These are phyloP conservation scores for Drosophila oshimai DNA, from an alignment of 1,140 invertebrate genomes.

Conservation along the genomic window DNA sequence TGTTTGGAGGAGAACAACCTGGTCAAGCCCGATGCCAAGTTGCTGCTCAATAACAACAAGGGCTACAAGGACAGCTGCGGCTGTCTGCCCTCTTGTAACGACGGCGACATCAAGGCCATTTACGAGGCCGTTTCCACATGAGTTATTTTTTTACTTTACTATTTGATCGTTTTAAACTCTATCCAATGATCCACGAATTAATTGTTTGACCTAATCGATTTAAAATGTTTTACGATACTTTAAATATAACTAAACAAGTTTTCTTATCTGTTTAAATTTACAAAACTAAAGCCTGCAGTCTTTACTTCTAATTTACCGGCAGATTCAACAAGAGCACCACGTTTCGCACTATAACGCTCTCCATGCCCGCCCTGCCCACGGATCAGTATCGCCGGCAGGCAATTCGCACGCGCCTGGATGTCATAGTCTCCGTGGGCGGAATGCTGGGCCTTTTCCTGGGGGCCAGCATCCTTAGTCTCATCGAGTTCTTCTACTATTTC, in stretches of 20 bases:
- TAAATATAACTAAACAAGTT: too few species aligned
- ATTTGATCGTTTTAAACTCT: too few species aligned
- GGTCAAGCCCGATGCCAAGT: constrained; percentile 52
- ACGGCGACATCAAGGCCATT: constrained; percentile 83
- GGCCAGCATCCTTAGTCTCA: constrained; percentile 84
- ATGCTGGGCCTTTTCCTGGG: constrained; percentile 83
- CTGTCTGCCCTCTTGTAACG: constrained; percentile 84
- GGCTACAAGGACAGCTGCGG: constrained; percentile 38
- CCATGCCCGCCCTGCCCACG: constrained; percentile 56
- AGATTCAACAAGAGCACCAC: neutral
- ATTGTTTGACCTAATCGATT: too few species aligned
- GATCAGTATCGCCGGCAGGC: constrained; percentile 84
- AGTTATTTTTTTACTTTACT: constrained; percentile 2
- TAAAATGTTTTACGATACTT: too few species aligned
- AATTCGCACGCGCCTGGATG: constrained; percentile 80
- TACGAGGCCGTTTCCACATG: constrained; percentile 46
- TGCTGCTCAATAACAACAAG: constrained; percentile 32
- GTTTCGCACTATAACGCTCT: constrained; percentile 32
- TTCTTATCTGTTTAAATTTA: too few species aligned
- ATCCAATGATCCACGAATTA: too few species aligned
- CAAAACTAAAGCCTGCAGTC: too few species aligned
- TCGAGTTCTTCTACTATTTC: constrained; percentile 84
- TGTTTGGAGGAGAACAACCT: constrained; percentile 60
- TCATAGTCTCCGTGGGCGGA: constrained; percentile 83
- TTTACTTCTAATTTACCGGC: neutral